A percentile compares a stretch with the other conserved stretches of the same genome.
phyloP scores from a whole-genome alignment of 2,797 vertebrate species.

The Potorous gilbertii region DNA sequence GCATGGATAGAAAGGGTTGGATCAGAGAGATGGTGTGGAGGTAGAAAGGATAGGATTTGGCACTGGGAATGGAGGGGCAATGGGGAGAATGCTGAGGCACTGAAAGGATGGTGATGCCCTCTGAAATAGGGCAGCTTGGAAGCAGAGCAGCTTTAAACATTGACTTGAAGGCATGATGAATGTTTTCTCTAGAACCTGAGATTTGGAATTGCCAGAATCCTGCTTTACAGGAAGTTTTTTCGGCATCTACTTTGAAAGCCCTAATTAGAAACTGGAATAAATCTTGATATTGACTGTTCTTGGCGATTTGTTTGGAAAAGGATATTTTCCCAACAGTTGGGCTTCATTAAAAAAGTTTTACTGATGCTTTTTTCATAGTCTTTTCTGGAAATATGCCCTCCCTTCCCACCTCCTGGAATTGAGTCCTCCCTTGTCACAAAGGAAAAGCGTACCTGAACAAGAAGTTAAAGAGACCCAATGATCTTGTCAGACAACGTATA shows the following conservation, averaged over 20 bases:
- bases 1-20: background rate
- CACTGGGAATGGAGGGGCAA: background rate
- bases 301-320: background rate
- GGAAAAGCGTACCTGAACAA: background rate
- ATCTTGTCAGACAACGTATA: background rate
- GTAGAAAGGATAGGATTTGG: background rate
- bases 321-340: conserved; percentile 18
- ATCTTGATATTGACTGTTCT: background rate
- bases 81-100: background rate
- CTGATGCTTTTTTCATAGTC: background rate
- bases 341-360: background rate
- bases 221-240: background rate
- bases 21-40: background rate
- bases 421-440: background rate
- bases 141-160: background rate
- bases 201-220: conserved; percentile 36
- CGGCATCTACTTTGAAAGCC: background rate
- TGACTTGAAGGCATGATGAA: conserved; percentile 1
- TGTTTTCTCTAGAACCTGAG: conserved; percentile 11
- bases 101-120: background rate
- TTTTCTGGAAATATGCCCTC: background rate
- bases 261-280: background rate
- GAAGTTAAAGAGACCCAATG: background rate
- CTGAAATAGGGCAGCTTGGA: background rate
- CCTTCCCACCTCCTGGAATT: background rate